Evolutionary conservation across 1,140 invertebrate species (phyloP).

Genomic region (Andricus grossulariae): DNA sequence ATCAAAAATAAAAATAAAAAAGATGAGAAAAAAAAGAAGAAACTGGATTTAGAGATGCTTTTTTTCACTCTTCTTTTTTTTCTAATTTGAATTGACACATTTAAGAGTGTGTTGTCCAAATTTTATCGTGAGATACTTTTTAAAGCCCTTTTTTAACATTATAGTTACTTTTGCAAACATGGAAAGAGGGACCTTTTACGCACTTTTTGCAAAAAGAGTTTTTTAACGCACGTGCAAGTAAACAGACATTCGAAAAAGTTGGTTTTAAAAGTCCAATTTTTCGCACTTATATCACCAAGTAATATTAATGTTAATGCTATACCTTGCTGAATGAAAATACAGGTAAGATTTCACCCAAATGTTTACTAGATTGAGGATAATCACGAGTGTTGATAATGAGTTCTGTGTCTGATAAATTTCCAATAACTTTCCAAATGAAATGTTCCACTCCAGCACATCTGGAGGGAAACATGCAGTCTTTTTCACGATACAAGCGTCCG

Average conservation of each 20-base stretch:
- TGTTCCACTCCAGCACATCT: constrained; percentile 95
- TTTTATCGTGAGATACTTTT: too few relatives aligned
- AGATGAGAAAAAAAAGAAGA: background rate
- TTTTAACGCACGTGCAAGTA: too few relatives aligned
- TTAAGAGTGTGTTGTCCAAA: too few relatives aligned
- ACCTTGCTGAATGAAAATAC: constrained; percentile 98
- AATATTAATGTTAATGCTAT: constrained; percentile 43
- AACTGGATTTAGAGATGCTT: too few relatives aligned
- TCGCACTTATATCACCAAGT: background rate
- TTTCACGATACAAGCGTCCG: constrained; percentile 87
- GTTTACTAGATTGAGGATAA: constrained; percentile 89
- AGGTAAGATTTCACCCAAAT: constrained; percentile 82
- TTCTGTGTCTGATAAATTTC: constrained; percentile 88
- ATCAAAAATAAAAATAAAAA: background rate
- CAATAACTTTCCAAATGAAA: constrained; percentile 82
- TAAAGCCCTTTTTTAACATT: too few relatives aligned
- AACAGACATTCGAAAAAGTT: too few relatives aligned
- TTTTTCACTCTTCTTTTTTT: too few relatives aligned
- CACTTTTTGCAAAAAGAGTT: too few relatives aligned
- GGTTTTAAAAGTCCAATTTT: too few relatives aligned
- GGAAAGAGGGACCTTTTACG: too few relatives aligned
- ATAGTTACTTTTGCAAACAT: too few relatives aligned
- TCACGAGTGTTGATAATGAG: constrained; percentile 93
- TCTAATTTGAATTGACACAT: too few relatives aligned
- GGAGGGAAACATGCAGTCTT: constrained; percentile 92